Base-by-base conservation (phyloP, 1,140 invertebrate genomes). In the Teleogryllus occipitalis region DNA sequence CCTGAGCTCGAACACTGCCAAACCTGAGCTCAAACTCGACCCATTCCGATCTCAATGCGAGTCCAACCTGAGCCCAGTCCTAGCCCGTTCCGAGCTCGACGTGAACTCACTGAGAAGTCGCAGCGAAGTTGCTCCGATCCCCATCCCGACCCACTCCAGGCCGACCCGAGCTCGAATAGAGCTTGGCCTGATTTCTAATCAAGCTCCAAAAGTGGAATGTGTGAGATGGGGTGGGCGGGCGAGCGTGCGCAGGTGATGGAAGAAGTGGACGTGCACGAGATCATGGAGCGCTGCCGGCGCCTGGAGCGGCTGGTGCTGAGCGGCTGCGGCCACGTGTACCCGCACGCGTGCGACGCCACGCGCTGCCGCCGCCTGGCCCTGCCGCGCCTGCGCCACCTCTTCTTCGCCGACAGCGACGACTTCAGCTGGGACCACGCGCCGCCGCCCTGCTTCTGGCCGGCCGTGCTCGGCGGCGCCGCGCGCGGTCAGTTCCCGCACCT, bases 321-420 rank as follows among this genome's bases (percentile, higher is more conserved):
- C 54, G 84, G 84, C 0, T 84, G 83, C 74, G 83, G 83, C 18
- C 83, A 81, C 80, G 76, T 81, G 65, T 80, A 78, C 7, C 82
- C 83, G 1, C 76, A 81, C 8, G 81, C 80, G 12, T 83, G 82
- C 80, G 77, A 48, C 46, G 78, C 77, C 39, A 82, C 77, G 74
- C 46, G 74, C 74, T 80, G 79, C 76, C 7, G 27, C 46, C 21
- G 21, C 10, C 79, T 77, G 22, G 12, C 8, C 7, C 46, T 81
- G 14, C 21, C 73, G 7, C 39, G 74, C 21, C 79, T 85, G 8
- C 77, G 77, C 14, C 80, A 82, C 8, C 79, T 85, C 48, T 85
- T 85, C 80, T 85, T 83, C 78, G 84, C 83, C 10, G 84, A 84
- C 78, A 83, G 84, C 0, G 84, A 84, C 76, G 83, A 85, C 79